Base-by-base conservation (phyloP, 2,797 vertebrate species). In the Tamandua tetradactyla region DNA sequence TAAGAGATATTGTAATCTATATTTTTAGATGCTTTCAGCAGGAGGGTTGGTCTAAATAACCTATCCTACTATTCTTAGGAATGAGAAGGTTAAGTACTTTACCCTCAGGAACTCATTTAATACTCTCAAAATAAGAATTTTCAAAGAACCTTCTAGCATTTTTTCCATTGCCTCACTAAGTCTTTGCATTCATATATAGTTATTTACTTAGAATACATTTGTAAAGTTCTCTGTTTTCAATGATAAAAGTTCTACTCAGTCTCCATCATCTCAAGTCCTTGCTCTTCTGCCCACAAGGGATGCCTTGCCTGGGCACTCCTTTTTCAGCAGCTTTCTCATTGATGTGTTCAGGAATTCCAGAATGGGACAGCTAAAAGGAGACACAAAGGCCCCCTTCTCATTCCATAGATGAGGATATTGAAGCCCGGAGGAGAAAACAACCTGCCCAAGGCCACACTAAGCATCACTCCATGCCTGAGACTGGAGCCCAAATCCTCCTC, bases 21-120 rank as follows among this genome's bases (percentile, higher is more conserved):
- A 95, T 94, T 97, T 94, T 93, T 66, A 88, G 52, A 83, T 95
- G 35, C 86, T 94, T 85, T 94, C 20, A 85, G 74, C 47, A 75
- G 52, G 52, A 93, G n/a, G 76, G 37, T 23, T 82, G 57, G 40
- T 55, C 32, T 87, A 87, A 93, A 92, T 84, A 90, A 85, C 69
- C 49, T 49, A 90, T 5, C 84, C 18, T 9, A 32, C 44, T 57
- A 40, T 94, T 95, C 27, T 52, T 74, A 89, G 92, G 89, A 96
- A 82, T 18, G 76, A 83, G 59, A 90, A 94, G 22, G 14, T 74
- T 49, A 64, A 82, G 62, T 20, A 37, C n/a, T 35, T 86, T 23
- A 71, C 2, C n/a, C 4, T 72, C 62, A 69, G 42, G n/a, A 84
- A 52, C 18, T 85, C 76, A 81, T 44, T 61, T 79, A 49, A 81